Percentiles rank a stretch among this genome's conserved stretches.
Evolutionary conservation across 2,113 vertebrate species (phyloP).

Genomic region (Lophura nycthemera): DNA sequence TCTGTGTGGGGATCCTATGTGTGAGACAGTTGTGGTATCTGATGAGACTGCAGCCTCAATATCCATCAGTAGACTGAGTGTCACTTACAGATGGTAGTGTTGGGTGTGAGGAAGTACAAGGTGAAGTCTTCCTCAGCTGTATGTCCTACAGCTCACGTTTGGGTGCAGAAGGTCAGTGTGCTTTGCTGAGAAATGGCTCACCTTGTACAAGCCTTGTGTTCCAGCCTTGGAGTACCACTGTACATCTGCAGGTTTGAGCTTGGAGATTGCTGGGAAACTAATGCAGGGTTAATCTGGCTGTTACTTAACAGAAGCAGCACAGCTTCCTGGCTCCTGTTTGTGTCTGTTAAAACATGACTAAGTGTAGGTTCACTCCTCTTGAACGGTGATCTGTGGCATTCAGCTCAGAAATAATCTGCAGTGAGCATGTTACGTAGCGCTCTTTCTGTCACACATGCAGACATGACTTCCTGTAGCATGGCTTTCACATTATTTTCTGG

Average conservation of each 20-base stretch:
- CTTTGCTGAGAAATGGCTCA: background rate
- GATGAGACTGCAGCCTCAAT: background rate
- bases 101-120: background rate
- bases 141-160: background rate
- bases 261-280: background rate
- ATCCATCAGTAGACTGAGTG: background rate
- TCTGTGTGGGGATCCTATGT: background rate
- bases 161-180: background rate
- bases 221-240: fast-evolving
- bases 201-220: background rate
- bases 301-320: background rate
- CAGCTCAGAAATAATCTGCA: fast-evolving
- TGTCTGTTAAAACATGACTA: background rate
- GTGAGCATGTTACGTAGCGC: fast-evolving
- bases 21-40: background rate
- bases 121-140: background rate
- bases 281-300: background rate
- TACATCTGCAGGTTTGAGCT: background rate
- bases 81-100: background rate
- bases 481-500: background rate
- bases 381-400: fast-evolving
- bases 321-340: background rate
- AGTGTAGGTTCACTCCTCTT: background rate
- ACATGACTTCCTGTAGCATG: fast-evolving
- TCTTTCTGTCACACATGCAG: background rate